Base-by-base conservation (phyloP, 2,113 vertebrate species). In the Leucopsar rothschildi region DNA sequence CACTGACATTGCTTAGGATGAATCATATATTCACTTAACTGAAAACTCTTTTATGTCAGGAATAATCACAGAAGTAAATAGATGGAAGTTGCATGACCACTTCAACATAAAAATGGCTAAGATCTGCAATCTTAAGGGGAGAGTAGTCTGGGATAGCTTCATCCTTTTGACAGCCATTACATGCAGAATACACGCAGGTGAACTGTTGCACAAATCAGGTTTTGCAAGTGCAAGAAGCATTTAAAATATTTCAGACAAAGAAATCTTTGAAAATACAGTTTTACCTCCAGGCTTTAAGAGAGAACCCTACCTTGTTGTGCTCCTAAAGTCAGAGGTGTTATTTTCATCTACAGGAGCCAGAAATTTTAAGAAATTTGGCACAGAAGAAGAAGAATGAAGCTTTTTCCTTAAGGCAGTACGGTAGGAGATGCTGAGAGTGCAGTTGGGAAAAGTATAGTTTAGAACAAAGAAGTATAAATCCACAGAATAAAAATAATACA, bases 311-410 rank as follows among this genome's bases (percentile, higher is more conserved):
- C 98, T 98, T 98, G 98, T 97, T 55, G 97, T 91, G 92, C 53
- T 98, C 96, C 97, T 98, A 98, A 98, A 98, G 92, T 99, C 98
- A 97, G 97, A 98, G 95, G 97, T 98, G 98, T 98, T 98, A 97
- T 98, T 99, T 97, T 99, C 99, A 98, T 98, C 98, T 97, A 99
- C 98, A 95, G 99, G 99, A 96, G 99, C 98, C 98, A 99, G 98
- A 98, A 99, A 99, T 98, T 99, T 99, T 98, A 99, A 98, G 98
- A 99, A 99, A 98, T 99, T 99, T 98, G 99, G 99, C 97, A 99
- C 99, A 98, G 99, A 99, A 92, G 99, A 99, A 71, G 99, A 99
- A 97, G 99, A 99, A 96, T 98, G 98, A 94, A 99, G 99, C 93
- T 99, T 98, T 98, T 98, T 99, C 93, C 99, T 98, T 88, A 99